phyloP scores from a whole-genome alignment of 2,888 invertebrate genomes.

The Drosophila phalerata region DNA sequence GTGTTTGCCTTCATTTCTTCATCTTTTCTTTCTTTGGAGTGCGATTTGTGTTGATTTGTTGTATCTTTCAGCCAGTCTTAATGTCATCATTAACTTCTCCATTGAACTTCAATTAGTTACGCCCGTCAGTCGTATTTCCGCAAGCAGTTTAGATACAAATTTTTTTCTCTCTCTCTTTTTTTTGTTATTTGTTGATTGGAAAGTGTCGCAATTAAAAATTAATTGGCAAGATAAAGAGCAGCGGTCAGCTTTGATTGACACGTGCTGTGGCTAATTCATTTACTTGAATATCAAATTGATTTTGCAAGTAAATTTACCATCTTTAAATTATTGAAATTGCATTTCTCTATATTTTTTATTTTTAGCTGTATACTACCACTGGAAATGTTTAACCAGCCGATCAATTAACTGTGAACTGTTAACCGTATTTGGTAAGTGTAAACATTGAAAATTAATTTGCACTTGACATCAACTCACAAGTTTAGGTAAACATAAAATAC shows the following conservation, averaged over 20 bases:
- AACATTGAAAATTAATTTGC: constrained; percentile 15
- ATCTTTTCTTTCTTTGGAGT: constrained; percentile 16
- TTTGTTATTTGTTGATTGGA: constrained; percentile 41
- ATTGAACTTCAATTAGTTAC: constrained; percentile 71
- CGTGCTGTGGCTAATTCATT: constrained; percentile 38
- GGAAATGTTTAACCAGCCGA: constrained; percentile 35
- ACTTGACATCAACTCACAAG: constrained; percentile 19
- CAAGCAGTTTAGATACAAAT: constrained; percentile 23
- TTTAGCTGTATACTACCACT: constrained; percentile 19
- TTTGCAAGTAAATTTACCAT: constrained; percentile 6
- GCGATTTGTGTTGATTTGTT: constrained; percentile 39
- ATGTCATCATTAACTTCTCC: constrained; percentile 72
- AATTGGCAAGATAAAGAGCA: constrained; percentile 57
- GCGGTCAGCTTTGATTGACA: constrained; percentile 39
- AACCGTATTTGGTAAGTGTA: constrained; percentile 41
- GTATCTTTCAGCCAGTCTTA: constrained; percentile 40
- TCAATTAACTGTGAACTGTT: constrained; percentile 37
- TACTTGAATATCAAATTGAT: constrained; percentile 24
- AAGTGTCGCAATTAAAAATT: constrained; percentile 73
- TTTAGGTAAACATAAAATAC: constrained; percentile 13
- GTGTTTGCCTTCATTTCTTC: constrained; percentile 17
- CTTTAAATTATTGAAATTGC: constrained; percentile 33
- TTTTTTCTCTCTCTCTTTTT: constrained; percentile 24
- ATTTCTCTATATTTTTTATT: constrained; percentile 12
- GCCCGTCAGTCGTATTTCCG: constrained; percentile 45